Evolutionary conservation across 2,113 vertebrate species (phyloP).

Genomic region (Semicossyphus pulcher): DNA sequence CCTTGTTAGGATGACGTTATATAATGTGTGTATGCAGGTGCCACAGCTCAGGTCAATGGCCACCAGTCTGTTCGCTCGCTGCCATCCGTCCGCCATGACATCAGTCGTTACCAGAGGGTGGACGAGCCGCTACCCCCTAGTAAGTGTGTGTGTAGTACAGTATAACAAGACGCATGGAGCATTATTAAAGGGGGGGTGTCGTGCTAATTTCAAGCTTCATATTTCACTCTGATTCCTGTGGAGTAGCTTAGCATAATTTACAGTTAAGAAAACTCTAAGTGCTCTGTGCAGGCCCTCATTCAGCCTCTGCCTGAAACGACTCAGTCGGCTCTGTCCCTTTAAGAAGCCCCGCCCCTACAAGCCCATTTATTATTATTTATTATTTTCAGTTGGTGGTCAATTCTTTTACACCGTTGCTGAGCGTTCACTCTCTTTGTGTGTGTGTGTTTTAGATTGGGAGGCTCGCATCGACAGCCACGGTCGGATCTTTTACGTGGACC

Average conservation of each 20-base stretch:
- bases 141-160: conserved; percentile 83
- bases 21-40: conserved; percentile 12
- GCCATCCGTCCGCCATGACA: conserved; percentile 93
- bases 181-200: too few species aligned
- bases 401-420: too few species aligned
- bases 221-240: too few species aligned
- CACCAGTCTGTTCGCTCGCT: conserved; percentile 89
- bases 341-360: too few species aligned
- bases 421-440: neutral
- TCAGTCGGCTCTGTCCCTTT: too few species aligned
- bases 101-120: conserved; percentile 95
- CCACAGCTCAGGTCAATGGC: conserved; percentile 85
- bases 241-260: too few species aligned
- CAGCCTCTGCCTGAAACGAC: too few species aligned
- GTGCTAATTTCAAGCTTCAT: neutral
- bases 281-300: too few species aligned
- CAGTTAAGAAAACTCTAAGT: too few species aligned
- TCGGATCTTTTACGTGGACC: conserved; percentile 94
- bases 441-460: conserved; percentile 89
- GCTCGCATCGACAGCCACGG: conserved; percentile 97
- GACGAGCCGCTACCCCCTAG: conserved; percentile 96
- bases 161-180: too few species aligned
- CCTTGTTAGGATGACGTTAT: neutral
- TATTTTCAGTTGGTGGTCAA: too few species aligned
- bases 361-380: too few species aligned